A percentile compares a stretch with the other conserved stretches of the same genome.
phyloP scores from a whole-genome alignment of 2,888 invertebrate species.

The Drosophila ezoana region DNA sequence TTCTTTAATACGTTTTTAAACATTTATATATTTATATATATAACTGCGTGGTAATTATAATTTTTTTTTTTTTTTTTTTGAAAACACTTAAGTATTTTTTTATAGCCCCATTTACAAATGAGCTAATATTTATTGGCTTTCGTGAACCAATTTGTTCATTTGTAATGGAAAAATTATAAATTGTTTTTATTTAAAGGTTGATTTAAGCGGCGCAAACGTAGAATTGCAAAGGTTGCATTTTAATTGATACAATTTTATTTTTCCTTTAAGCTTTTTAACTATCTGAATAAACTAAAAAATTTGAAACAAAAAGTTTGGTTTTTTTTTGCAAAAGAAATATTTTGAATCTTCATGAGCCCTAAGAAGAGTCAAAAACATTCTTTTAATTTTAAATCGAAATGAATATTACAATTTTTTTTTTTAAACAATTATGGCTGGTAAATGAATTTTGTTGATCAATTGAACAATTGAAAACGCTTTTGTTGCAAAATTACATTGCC shows the following conservation, averaged over 20 bases:
- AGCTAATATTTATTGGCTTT: slow-evolving; percentile 28
- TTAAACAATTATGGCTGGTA: slow-evolving; percentile 15
- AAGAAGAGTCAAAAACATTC: slow-evolving; percentile 79
- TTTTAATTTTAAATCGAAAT: slow-evolving; percentile 58
- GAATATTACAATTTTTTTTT: slow-evolving; percentile 9
- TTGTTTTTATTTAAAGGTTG: slow-evolving; percentile 50
- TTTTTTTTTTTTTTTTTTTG: slow-evolving; percentile 38
- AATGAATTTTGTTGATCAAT: slow-evolving; percentile 27
- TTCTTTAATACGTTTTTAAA: slow-evolving; percentile 56
- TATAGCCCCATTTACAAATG: slow-evolving; percentile 42
- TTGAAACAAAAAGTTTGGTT: slow-evolving; percentile 22
- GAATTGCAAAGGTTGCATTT: slow-evolving; percentile 37
- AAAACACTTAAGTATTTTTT: slow-evolving; percentile 70
- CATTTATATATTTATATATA: slow-evolving; percentile 63
- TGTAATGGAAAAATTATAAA: slow-evolving; percentile 56
- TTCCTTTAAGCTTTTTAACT: slow-evolving; percentile 30
- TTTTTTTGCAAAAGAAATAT: slow-evolving; percentile 74
- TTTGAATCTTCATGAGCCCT: slow-evolving; percentile 84
- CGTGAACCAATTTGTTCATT: slow-evolving; percentile 37
- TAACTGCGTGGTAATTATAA: slow-evolving; percentile 71
- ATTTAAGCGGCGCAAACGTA: slow-evolving; percentile 40
- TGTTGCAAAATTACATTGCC: slow-evolving; percentile 38
- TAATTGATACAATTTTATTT: slow-evolving; percentile 18
- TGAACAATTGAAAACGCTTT: slow-evolving; percentile 24
- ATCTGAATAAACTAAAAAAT: slow-evolving; percentile 25